Conservation (phyloP, 2,888 invertebrate genomes). For the Heliconius erato region DNA sequence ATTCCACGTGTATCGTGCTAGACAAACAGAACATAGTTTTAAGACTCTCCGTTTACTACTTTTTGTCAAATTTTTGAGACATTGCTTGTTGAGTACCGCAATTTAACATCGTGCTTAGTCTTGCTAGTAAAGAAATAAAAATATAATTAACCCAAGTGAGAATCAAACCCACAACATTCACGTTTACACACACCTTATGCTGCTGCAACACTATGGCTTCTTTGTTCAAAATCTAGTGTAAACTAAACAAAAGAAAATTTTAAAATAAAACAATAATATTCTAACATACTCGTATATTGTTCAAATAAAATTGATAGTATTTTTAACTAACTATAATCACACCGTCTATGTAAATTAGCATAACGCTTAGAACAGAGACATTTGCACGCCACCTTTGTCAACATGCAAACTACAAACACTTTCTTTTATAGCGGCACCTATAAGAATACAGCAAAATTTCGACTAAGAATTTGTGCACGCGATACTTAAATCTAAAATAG, state of each 20-base stretch:
- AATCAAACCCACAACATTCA: too few species aligned
- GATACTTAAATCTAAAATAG: conserved; percentile 13
- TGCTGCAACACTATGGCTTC: too few species aligned
- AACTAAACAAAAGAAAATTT: too few species aligned
- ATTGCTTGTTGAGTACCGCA: background rate
- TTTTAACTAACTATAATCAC: background rate
- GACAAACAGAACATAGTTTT: too few species aligned
- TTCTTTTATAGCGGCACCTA: conserved; percentile 14
- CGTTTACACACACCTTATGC: too few species aligned
- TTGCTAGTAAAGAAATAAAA: background rate
- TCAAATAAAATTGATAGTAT: background rate
- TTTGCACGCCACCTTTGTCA: conserved; percentile 23
- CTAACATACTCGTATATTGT: too few species aligned
- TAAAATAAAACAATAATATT: too few species aligned
- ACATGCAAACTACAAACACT: conserved; percentile 30
- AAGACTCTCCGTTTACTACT: too few species aligned
- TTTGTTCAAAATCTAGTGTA: too few species aligned
- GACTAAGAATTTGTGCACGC: conserved; percentile 16
- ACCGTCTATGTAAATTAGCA: conserved; percentile 6
- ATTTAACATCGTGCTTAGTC: background rate
- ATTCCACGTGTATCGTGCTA: too few species aligned
- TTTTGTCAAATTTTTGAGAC: background rate
- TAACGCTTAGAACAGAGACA: conserved; percentile 28
- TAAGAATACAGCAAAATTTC: background rate
- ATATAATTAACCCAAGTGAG: too few species aligned